A percentile compares a stretch with the other conserved stretches of the same genome.
phyloP scores from a whole-genome alignment of 1,140 invertebrate genomes.

The Neomicropteryx cornuta region DNA sequence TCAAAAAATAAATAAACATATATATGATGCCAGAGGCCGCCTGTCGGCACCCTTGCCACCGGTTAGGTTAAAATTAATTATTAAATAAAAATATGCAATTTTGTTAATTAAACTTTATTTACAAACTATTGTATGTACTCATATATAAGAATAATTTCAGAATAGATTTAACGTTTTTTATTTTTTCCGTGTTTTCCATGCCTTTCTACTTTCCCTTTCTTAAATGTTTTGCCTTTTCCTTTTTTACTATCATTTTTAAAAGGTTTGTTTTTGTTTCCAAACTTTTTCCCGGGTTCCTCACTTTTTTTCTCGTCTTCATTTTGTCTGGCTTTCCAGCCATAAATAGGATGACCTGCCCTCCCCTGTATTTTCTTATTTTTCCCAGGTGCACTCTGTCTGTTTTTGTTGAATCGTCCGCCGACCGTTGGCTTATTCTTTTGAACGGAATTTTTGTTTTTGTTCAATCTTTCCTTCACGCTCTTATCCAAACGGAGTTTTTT shows the following conservation, averaged over 20 bases:
- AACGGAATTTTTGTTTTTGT: conserved; percentile 17
- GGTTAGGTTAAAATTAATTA: too few relatives aligned
- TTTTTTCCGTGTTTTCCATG: conserved; percentile 13
- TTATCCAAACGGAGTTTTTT: too few relatives aligned
- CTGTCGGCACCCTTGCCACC: too few relatives aligned
- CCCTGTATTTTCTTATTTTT: conserved; percentile 12
- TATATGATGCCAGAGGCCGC: too few relatives aligned
- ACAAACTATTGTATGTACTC: too few relatives aligned
- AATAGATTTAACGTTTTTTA: conserved; percentile 11
- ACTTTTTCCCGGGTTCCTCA: conserved; percentile 11
- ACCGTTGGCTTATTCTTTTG: conserved; percentile 1
- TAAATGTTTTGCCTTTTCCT: conserved; percentile 6
- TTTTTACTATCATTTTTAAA: conserved; percentile 8
- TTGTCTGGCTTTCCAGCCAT: conserved; percentile 13
- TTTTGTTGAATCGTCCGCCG: conserved; percentile 2
- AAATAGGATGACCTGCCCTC: conserved; percentile 17
- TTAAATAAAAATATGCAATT: too few relatives aligned
- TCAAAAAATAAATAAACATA: too few relatives aligned
- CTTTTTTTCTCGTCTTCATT: conserved; percentile 5
- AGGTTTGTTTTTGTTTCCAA: conserved; percentile 9
- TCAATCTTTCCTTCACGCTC: too few relatives aligned
- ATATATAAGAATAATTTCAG: too few relatives aligned
- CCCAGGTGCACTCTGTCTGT: conserved; percentile 17
- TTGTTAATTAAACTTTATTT: too few relatives aligned
- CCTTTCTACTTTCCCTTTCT: conserved; percentile 11